Evolutionary conservation across 2,888 invertebrate species (phyloP).

Genomic region (Lycocerus yunnanus): DNA sequence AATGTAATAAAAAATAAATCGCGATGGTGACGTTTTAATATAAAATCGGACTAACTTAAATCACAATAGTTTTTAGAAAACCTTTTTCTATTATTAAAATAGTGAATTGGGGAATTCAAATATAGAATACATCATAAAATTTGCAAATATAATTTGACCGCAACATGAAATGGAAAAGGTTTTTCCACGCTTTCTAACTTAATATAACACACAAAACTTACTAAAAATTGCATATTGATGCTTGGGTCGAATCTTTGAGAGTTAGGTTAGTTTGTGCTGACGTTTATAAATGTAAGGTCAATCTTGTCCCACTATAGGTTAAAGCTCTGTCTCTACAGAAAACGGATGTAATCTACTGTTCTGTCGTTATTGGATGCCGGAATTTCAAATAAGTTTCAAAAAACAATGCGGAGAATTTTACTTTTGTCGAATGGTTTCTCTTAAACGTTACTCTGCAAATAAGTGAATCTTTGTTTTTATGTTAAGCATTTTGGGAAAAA

Average conservation of each 20-base stretch:
- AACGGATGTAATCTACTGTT: slow-evolving; percentile 27
- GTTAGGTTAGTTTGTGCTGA: slow-evolving; percentile 24
- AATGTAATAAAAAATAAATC: neutral
- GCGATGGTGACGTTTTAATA: neutral
- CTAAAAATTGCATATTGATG: slow-evolving; percentile 20
- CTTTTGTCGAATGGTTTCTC: neutral
- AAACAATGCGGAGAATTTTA: slow-evolving; percentile 6
- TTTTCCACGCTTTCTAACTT: neutral
- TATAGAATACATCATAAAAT: neutral
- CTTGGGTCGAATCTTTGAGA: slow-evolving; percentile 7
- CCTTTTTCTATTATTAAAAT: neutral
- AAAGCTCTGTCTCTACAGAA: slow-evolving; percentile 22
- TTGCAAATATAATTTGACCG: slow-evolving; percentile 1
- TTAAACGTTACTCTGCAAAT: neutral
- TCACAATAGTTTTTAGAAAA: neutral
- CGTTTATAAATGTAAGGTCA: slow-evolving; percentile 27
- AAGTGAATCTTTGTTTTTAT: neutral
- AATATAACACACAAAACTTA: neutral
- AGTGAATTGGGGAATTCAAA: neutral
- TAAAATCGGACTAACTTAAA: neutral
- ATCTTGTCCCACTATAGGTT: slow-evolving; percentile 22
- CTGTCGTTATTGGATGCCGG: slow-evolving; percentile 24
- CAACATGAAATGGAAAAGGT: neutral
- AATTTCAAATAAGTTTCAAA: slow-evolving; percentile 20
- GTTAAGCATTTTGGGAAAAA: neutral